Percentiles rank a stretch among this genome's conserved stretches.
These are phyloP conservation scores for Sebastes vulpes DNA, from an alignment of 2,797 vertebrate genomes.

Conservation along the genomic window DNA sequence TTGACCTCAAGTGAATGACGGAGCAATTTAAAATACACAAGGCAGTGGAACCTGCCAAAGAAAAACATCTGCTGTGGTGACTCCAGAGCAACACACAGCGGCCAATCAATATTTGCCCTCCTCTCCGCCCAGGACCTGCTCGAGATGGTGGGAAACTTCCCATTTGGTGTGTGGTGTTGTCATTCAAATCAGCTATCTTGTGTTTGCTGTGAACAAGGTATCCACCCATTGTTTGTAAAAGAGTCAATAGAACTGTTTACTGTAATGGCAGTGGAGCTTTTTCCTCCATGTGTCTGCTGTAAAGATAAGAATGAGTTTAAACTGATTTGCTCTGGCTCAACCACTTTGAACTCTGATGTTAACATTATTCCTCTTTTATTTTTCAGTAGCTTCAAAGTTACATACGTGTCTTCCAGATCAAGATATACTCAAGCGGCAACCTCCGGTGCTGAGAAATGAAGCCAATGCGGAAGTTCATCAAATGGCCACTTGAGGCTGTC, in stretches of 20 bases:
- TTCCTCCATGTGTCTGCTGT: neutral
- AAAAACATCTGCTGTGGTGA: conserved; percentile 85
- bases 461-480: too few relatives aligned
- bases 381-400: neutral
- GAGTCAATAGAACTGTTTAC: conserved; percentile 41
- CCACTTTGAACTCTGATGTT: neutral
- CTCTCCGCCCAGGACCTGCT: conserved; percentile 60
- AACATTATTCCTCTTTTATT: neutral
- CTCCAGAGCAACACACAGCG: conserved; percentile 47
- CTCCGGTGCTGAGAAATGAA: too few relatives aligned
- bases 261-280: conserved; percentile 12
- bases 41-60: conserved; percentile 69
- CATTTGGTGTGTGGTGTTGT: conserved; percentile 73
- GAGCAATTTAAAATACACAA: conserved; percentile 85
- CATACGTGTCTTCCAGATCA: neutral
- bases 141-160: conserved; percentile 81
- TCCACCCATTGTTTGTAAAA: conserved; percentile 48
- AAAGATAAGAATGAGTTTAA: conserved; percentile 19
- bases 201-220: conserved; percentile 18
- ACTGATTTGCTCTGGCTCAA: neutral
- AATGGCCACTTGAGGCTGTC: too few relatives aligned
- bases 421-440: neutral
- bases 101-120: conserved; percentile 77
- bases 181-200: conserved; percentile 73
- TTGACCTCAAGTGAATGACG: conserved; percentile 83